These are phyloP conservation scores for Ctenosaura bakeri DNA, from an alignment of 2,797 vertebrate species.

Conservation along the genomic window DNA sequence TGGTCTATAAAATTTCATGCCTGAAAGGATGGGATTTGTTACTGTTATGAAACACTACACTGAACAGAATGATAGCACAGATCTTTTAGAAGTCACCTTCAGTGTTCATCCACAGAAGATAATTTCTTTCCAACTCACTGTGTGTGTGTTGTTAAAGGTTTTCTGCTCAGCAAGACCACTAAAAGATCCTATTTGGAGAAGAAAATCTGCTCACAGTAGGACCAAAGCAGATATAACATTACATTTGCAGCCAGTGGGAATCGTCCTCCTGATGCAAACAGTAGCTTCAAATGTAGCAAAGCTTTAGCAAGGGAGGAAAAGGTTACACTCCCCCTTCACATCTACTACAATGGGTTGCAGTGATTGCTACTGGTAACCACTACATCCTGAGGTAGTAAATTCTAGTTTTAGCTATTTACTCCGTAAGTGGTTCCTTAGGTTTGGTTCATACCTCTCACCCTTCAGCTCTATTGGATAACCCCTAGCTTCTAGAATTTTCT, in stretches of 20 bases:
- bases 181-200: not conserved
- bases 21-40: not conserved
- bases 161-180: not conserved
- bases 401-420: too few relatives aligned
- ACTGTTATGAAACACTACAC: not conserved
- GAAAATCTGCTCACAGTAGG: not conserved
- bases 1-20: not conserved
- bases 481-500: not conserved
- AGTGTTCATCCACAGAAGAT: not conserved
- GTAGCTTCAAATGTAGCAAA: too few relatives aligned
- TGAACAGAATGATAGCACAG: not conserved
- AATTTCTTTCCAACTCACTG: rapidly evolving
- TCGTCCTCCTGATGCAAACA: too few relatives aligned
- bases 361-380: too few relatives aligned
- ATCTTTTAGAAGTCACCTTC: not conserved
- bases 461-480: not conserved
- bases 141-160: not conserved
- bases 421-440: not conserved
- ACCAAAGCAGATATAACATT: not conserved
- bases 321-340: too few relatives aligned
- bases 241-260: not conserved
- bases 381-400: not conserved
- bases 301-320: too few relatives aligned
- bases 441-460: not conserved
- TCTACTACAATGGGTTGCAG: too few relatives aligned